These are phyloP conservation scores for Seison nebaliae DNA, from an alignment of 1,140 invertebrate species.

Conservation along the genomic window DNA sequence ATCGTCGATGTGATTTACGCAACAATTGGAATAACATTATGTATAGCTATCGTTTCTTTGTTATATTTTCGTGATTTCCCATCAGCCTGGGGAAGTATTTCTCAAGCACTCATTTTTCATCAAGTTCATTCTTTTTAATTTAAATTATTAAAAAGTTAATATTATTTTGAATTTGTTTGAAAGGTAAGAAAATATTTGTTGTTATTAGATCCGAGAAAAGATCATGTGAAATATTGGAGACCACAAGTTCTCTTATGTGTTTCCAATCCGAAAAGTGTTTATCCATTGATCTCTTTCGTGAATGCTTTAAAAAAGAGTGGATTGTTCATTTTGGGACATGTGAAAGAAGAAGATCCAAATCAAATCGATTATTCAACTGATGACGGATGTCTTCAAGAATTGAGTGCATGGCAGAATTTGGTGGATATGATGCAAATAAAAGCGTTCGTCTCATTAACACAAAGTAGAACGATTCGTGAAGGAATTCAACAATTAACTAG, in stretches of 20 bases:
- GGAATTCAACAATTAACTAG: conserved; percentile 71
- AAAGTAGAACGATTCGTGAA: conserved; percentile 51
- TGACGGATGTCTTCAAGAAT: conserved; percentile 46
- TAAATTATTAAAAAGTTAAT: background rate
- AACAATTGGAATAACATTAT: conserved; percentile 54
- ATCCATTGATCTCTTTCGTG: conserved; percentile 75
- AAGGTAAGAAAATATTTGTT: conserved; percentile 77
- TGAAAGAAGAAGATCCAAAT: conserved; percentile 34
- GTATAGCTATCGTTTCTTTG: conserved; percentile 50
- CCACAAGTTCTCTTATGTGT: conserved; percentile 82
- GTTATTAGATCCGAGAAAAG: conserved; percentile 70
- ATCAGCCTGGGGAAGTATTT: conserved; percentile 73
- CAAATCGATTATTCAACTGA: conserved; percentile 12
- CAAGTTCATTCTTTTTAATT: conserved; percentile 37
- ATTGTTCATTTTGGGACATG: conserved; percentile 70
- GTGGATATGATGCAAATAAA: conserved; percentile 68
- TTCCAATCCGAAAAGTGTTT: conserved; percentile 56
- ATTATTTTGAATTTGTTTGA: background rate
- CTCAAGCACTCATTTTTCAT: conserved; percentile 90
- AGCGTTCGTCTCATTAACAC: conserved; percentile 77
- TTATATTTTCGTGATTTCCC: conserved; percentile 75
- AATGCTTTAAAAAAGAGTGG: conserved; percentile 97
- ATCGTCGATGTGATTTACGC: conserved; percentile 69
- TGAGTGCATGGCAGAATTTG: conserved; percentile 55
- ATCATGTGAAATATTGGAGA: conserved; percentile 95